These are phyloP conservation scores for Drosophila neutralis DNA, from an alignment of 2,888 invertebrate genomes.

Conservation along the genomic window DNA sequence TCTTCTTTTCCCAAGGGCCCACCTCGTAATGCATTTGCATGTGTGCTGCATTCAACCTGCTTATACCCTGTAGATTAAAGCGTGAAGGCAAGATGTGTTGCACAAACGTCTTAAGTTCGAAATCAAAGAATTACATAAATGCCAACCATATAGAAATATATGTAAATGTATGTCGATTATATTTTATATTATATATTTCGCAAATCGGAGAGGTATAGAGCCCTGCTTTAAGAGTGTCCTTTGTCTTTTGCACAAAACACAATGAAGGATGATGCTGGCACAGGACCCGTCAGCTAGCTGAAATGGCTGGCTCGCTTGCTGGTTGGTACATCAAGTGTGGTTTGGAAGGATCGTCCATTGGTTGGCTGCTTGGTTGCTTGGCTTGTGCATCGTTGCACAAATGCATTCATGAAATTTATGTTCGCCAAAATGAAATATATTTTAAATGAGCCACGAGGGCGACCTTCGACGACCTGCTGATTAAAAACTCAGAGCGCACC, in stretches of 20 bases:
- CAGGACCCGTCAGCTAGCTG: background rate
- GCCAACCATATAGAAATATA: too few relatives aligned
- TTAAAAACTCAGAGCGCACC: slow-evolving; percentile 57
- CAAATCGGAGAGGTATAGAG: background rate
- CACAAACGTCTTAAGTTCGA: background rate
- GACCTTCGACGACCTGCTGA: slow-evolving; percentile 60
- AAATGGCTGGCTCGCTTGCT: background rate
- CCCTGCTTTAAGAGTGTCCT: background rate
- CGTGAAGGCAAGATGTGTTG: background rate
- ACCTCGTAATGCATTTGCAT: background rate
- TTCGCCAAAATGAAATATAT: slow-evolving; percentile 65
- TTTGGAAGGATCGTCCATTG: background rate
- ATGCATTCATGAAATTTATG: slow-evolving; percentile 74
- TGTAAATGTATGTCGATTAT: too few relatives aligned
- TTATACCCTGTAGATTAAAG: slow-evolving; percentile 3
- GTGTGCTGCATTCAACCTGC: slow-evolving; percentile 17
- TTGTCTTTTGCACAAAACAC: background rate
- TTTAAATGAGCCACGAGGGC: slow-evolving; percentile 63
- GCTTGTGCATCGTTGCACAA: slow-evolving; percentile 19
- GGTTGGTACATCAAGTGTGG: background rate
- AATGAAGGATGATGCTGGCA: background rate
- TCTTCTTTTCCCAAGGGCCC: background rate
- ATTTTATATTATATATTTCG: too few relatives aligned
- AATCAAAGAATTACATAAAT: too few relatives aligned
- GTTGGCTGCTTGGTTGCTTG: background rate